Conservation (phyloP, 2,888 invertebrate genomes). For the Zele albiditarsus region DNA sequence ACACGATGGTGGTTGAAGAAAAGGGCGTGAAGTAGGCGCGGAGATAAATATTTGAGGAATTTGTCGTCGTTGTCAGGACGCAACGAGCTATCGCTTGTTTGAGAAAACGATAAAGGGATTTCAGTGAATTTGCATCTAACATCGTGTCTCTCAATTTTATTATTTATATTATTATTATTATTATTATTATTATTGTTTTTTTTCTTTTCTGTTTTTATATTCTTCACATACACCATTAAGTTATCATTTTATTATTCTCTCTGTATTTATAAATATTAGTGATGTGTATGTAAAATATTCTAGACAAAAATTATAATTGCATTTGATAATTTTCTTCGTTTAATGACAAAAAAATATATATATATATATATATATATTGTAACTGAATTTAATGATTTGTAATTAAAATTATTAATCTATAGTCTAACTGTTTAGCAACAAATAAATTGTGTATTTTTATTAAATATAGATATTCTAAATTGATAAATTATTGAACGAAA, state of each 20-base stretch:
- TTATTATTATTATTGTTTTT: slow-evolving; percentile 21
- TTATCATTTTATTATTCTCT: not conserved
- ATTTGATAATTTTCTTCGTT: no score
- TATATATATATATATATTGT: no score
- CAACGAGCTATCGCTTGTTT: slow-evolving; percentile 66
- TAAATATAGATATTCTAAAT: no score
- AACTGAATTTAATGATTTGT: no score
- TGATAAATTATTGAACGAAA: no score
- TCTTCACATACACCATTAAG: not conserved
- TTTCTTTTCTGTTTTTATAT: slow-evolving; percentile 23
- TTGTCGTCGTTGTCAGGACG: slow-evolving; percentile 60
- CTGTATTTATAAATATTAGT: no score
- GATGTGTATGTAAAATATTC: no score
- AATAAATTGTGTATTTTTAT: no score
- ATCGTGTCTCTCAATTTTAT: slow-evolving; percentile 24
- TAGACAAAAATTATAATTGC: no score
- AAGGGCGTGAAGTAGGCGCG: slow-evolving; percentile 44
- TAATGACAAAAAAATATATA: no score
- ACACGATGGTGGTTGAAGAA: slow-evolving; percentile 48
- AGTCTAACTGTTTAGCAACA: no score
- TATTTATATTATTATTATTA: slow-evolving; percentile 10
- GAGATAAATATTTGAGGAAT: slow-evolving; percentile 73
- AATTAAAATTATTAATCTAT: no score
- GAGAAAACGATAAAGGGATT: slow-evolving; percentile 67
- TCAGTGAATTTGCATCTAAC: slow-evolving; percentile 63